Evolutionary conservation across 1,140 invertebrate species (phyloP).

Genomic region (Andricus grossulariae): DNA sequence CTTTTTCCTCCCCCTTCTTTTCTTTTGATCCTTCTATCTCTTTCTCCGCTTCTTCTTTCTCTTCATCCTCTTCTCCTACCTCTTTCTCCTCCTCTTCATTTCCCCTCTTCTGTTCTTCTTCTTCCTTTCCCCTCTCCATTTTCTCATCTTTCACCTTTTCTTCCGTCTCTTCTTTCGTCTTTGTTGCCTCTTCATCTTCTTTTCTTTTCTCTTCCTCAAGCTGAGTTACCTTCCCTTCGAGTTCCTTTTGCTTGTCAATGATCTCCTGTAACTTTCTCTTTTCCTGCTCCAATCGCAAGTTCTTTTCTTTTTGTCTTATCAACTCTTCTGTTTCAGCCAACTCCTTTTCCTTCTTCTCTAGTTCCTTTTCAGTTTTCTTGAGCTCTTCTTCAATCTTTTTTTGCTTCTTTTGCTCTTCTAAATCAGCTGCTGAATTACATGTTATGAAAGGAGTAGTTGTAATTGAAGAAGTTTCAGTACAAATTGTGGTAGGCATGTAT

Average conservation of each 20-base stretch:
- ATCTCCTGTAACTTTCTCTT: neutral
- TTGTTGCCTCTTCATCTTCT: neutral
- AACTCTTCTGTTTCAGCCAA: neutral
- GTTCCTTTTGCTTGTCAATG: neutral
- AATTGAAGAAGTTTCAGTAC: too few relatives aligned
- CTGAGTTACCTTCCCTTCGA: neutral
- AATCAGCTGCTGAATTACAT: neutral
- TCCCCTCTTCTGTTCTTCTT: slow-evolving; percentile 8
- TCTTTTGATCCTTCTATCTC: too few relatives aligned
- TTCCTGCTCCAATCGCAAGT: neutral
- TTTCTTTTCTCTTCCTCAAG: neutral
- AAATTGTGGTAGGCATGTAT: too few relatives aligned
- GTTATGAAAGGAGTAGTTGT: too few relatives aligned
- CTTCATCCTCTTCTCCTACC: slow-evolving; percentile 14
- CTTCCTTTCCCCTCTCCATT: slow-evolving; percentile 18
- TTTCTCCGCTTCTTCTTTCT: slow-evolving; percentile 36
- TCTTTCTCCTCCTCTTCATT: slow-evolving; percentile 32
- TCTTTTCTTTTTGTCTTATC: neutral
- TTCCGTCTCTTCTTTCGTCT: slow-evolving; percentile 13
- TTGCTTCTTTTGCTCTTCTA: neutral
- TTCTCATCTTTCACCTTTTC: slow-evolving; percentile 9
- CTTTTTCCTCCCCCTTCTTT: slow-evolving; percentile 7
- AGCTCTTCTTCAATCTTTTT: neutral
- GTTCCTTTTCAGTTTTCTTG: neutral
- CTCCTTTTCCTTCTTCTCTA: neutral